Base-by-base conservation (phyloP, 1,140 invertebrate genomes). In the Listronotus bonariensis region DNA sequence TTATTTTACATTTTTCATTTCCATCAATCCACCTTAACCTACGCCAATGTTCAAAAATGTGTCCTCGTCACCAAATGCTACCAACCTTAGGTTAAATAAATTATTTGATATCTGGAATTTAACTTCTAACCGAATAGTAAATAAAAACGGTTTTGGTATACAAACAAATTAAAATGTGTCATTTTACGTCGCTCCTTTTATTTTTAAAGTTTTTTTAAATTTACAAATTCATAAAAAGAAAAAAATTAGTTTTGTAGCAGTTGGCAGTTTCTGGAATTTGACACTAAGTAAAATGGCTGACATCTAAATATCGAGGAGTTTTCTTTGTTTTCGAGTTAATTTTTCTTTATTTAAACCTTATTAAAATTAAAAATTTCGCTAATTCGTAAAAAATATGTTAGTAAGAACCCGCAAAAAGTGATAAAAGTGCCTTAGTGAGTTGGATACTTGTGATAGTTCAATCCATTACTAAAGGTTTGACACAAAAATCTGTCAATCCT, bases 201-300 rank as follows among this genome's bases (percentile, higher is more conserved):
- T 36, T 36, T 36, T 36, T 9, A 8, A 7, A 1, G 34, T 36
- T 36, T 1, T 10, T 36, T 36, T 36, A 5, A 12, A 36, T 1
- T 4, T 1, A 4, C 3, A 48, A 48, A 48, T 20, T 48, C 8
- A 48, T 26, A 26, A 1, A 48, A 5, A 20, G 7, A 9, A 48
- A 18, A 8, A 6, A 20, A 48, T 59, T 67, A 55, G 40, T 54
- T 67, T 71, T 71, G 52, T 38, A 49, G 11, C 67, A 18, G 75
- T 76, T 78, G 77, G 77, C 63, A 76, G 64, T 59, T 68, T 75
- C 71, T 74, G 76, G 77, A 77, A 78, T 78, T 78, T 78, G 77
- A 78, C 77, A 78, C 74, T 78, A 62, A 68, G 67, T 75, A 77
- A 77, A 74, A 78, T 78, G 77, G 77, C 77, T 73, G 77, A 73